Evolutionary conservation across 2,113 vertebrate genomes (phyloP).

Genomic region (Platycercus adscitus): DNA sequence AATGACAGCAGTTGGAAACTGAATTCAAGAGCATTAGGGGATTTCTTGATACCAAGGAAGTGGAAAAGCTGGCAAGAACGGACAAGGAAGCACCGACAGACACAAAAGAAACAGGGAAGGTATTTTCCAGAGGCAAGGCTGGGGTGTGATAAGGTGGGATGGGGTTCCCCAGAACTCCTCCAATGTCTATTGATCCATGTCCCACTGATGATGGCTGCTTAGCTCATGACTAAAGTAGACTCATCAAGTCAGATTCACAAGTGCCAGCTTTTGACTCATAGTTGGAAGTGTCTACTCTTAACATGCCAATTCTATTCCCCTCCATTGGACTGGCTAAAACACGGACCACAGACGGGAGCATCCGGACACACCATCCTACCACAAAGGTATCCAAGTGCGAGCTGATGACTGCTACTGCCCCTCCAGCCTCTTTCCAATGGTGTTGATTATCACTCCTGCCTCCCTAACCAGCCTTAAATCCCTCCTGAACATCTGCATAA

Average conservation of each 20-base stretch:
- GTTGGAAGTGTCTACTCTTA: neutral
- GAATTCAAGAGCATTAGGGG: neutral
- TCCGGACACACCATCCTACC: neutral
- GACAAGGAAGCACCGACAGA: neutral
- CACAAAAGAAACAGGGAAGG: neutral
- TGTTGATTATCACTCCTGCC: accelerated
- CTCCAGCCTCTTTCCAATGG: no score
- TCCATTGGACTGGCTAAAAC: neutral
- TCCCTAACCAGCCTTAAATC: neutral
- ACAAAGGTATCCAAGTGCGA: accelerated
- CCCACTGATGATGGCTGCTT: neutral
- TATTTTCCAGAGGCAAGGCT: neutral
- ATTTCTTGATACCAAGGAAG: neutral
- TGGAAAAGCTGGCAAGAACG: neutral
- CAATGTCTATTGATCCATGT: neutral
- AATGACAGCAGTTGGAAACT: neutral
- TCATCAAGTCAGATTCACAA: neutral
- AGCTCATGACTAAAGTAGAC: neutral
- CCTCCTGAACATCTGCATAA: neutral
- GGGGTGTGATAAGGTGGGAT: accelerated
- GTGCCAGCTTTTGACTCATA: neutral
- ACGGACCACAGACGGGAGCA: no score
- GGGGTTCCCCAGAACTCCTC: neutral
- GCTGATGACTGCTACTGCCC: neutral
- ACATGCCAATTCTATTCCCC: neutral